Evolutionary conservation across 2,797 vertebrate genomes (phyloP).

Genomic region (Sebastes jordani): DNA sequence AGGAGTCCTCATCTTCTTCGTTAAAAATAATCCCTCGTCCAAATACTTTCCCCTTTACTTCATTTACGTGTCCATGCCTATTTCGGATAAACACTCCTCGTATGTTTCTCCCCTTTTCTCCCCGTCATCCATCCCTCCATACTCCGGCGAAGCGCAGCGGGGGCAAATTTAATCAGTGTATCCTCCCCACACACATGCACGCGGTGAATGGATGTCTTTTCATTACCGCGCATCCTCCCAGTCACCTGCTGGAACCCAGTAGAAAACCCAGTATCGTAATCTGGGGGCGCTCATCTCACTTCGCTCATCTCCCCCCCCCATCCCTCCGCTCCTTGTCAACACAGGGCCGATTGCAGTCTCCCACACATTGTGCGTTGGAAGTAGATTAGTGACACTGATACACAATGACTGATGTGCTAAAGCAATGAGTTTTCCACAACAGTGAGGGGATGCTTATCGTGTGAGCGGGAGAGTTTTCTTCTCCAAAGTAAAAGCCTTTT

Average conservation of each 20-base stretch:
- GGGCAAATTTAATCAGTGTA: conserved; percentile 62
- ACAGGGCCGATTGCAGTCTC: conserved; percentile 17
- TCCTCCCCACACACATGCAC: conserved; percentile 21
- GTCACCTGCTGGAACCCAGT: conserved; percentile 56
- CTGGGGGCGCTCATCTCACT: conserved; percentile 37
- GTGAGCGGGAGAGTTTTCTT: conserved; percentile 23
- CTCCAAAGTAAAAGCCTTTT: conserved; percentile 30
- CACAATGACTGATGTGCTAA: conserved; percentile 54
- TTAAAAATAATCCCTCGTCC: conserved; percentile 13
- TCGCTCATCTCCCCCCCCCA: neutral
- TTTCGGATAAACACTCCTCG: conserved; percentile 3
- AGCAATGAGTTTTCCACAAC: conserved; percentile 45
- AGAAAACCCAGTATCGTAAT: conserved; percentile 28
- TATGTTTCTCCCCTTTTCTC: neutral
- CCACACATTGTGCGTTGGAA: conserved; percentile 35
- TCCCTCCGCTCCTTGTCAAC: conserved; percentile 32
- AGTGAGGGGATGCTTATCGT: conserved; percentile 32
- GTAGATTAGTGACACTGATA: conserved; percentile 69
- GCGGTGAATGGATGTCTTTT: conserved; percentile 59
- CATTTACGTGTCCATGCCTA: conserved; percentile 14
- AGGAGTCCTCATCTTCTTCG: conserved; percentile 10
- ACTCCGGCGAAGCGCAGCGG: conserved; percentile 14
- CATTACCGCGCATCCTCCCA: conserved; percentile 69
- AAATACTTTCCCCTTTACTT: conserved; percentile 8
- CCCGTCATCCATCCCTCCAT: conserved; percentile 11